Evolutionary conservation across 2,113 vertebrate genomes (phyloP).

Genomic region (Edolisoma coerulescens): DNA sequence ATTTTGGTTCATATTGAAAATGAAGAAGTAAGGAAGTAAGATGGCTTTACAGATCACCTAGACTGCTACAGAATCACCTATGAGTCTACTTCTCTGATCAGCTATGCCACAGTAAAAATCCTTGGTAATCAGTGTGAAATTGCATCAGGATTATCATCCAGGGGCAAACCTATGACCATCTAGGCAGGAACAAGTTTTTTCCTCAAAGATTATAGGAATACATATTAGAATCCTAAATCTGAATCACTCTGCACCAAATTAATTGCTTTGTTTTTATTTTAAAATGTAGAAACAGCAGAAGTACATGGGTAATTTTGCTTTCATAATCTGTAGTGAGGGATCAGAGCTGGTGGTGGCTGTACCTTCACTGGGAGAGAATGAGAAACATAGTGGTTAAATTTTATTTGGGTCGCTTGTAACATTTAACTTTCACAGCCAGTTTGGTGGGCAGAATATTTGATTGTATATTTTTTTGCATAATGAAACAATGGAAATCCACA

Average conservation of each 20-base stretch:
- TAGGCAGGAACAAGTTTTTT: not conserved
- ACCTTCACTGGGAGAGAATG: not conserved
- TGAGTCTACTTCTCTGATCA: not conserved
- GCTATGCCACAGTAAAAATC: not conserved
- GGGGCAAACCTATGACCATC: not conserved
- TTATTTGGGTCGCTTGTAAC: constrained; percentile 42
- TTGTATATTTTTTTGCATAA: constrained; percentile 4
- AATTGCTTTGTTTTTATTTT: not conserved
- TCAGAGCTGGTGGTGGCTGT: not conserved
- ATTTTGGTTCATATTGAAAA: not conserved
- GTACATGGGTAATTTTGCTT: not conserved
- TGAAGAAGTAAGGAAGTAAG: not conserved
- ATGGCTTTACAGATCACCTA: not conserved
- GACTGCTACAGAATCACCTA: not conserved
- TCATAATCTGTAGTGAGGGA: not conserved
- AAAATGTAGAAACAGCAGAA: not conserved
- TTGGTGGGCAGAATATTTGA: constrained; percentile 19
- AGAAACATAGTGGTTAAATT: not conserved
- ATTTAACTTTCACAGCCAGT: constrained; percentile 28
- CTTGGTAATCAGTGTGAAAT: not conserved
- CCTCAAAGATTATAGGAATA: not conserved
- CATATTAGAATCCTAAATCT: not conserved
- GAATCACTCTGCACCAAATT: not conserved
- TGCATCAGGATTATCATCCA: not conserved
- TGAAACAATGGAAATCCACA: not conserved